A percentile compares a stretch with the other conserved stretches of the same genome.
These are phyloP conservation scores for Scaeva pyrastri DNA, from an alignment of 2,888 invertebrate genomes.

Conservation along the genomic window DNA sequence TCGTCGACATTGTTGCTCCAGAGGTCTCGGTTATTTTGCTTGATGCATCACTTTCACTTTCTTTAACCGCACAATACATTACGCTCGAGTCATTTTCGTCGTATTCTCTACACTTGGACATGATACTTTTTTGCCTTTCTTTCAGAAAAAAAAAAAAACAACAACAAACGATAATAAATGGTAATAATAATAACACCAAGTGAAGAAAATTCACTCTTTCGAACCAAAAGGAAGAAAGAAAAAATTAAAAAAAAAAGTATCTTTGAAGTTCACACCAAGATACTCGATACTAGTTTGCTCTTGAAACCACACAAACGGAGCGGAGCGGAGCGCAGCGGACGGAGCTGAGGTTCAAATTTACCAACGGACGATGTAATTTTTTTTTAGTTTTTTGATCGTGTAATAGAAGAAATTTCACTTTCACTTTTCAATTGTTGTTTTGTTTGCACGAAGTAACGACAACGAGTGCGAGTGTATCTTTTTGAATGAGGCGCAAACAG, in stretches of 20 bases:
- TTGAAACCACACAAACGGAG: slow-evolving; percentile 68
- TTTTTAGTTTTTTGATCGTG: slow-evolving; percentile 31
- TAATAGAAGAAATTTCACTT: slow-evolving; percentile 75
- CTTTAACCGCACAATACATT: slow-evolving; percentile 63
- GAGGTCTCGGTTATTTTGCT: slow-evolving; percentile 20
- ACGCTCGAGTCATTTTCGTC: slow-evolving; percentile 64
- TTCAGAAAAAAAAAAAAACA: slow-evolving; percentile 20
- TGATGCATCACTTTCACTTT: slow-evolving; percentile 70
- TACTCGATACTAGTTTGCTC: slow-evolving; percentile 69
- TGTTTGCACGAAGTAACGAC: slow-evolving; percentile 13
- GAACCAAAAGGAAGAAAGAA: slow-evolving; percentile 11
- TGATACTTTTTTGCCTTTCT: slow-evolving; percentile 45
- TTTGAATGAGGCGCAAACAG: no score
- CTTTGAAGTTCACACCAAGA: slow-evolving; percentile 69
- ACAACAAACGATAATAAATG: slow-evolving; percentile 23
- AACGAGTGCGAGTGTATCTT: slow-evolving; percentile 20
- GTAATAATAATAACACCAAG: neutral
- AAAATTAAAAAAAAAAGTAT: slow-evolving; percentile 50
- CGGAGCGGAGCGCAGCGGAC: no score
- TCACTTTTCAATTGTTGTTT: slow-evolving; percentile 74
- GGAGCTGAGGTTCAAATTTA: slow-evolving; percentile 42
- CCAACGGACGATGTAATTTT: slow-evolving; percentile 30
- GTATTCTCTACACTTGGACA: slow-evolving; percentile 64
- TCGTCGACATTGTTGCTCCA: slow-evolving; percentile 6
- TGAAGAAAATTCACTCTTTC: slow-evolving; percentile 43